phyloP scores from a whole-genome alignment of 2,113 vertebrate species.

The Ciconia maguari region DNA sequence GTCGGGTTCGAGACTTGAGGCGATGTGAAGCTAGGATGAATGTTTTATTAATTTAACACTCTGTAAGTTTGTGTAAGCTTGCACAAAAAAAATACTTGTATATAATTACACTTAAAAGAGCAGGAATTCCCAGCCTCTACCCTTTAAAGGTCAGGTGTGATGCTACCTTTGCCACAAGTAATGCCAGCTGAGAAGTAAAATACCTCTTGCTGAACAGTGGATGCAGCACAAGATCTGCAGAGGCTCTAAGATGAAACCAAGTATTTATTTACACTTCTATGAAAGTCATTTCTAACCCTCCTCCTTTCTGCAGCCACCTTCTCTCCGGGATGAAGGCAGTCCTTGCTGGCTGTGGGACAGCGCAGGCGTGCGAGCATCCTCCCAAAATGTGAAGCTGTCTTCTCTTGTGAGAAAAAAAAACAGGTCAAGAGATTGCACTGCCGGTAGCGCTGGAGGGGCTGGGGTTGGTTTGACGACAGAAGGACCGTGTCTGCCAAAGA shows the following conservation, averaged over 20 bases:
- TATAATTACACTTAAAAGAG: not conserved
- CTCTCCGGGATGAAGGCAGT: not conserved
- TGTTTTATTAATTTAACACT: not conserved
- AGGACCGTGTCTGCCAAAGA: constrained; percentile 53
- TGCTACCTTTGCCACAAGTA: not conserved
- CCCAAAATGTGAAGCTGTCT: not conserved
- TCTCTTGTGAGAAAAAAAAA: fast-evolving
- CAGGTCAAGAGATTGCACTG: not conserved
- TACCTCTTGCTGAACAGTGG: not conserved
- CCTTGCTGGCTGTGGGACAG: not conserved
- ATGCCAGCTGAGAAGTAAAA: not conserved
- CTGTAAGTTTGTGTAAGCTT: not conserved
- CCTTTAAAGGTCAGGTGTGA: not conserved
- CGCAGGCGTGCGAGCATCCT: not conserved
- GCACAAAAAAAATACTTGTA: not conserved
- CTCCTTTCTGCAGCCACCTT: not conserved
- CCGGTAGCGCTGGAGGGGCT: not conserved
- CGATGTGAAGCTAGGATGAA: not conserved
- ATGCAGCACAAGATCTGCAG: not conserved
- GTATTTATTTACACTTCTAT: not conserved
- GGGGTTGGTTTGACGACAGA: not conserved
- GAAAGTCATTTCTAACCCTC: not conserved
- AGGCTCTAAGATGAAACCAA: not conserved
- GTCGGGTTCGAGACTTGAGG: not conserved
- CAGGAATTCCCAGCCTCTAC: not conserved